Evolutionary conservation across 2,888 invertebrate species (phyloP).

Genomic region (Peribatodes rhomboidaria): DNA sequence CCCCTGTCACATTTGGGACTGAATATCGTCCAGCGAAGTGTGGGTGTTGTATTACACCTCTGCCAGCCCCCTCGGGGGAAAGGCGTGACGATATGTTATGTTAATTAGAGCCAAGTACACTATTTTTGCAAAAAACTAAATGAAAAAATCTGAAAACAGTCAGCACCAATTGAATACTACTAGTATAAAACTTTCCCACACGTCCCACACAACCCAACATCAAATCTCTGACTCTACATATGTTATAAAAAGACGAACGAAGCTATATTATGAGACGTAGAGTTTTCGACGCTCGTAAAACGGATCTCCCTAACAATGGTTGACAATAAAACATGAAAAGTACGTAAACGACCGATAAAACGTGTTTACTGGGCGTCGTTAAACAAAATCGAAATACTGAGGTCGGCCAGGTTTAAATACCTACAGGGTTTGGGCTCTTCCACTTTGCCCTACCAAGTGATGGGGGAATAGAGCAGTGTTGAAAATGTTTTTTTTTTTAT

Average conservation of each 20-base stretch:
- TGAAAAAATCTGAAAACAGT: no score
- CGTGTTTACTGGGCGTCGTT: slow-evolving; percentile 76
- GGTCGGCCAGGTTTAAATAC: slow-evolving; percentile 42
- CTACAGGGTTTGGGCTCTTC: not conserved
- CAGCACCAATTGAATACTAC: no score
- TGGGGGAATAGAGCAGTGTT: no score
- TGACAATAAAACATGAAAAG: slow-evolving; percentile 82
- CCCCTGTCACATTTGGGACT: no score
- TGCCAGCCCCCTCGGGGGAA: no score
- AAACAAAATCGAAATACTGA: slow-evolving; percentile 65
- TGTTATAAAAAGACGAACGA: slow-evolving; percentile 9
- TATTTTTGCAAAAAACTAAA: no score
- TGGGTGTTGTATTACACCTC: no score
- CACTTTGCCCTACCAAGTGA: no score
- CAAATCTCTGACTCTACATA: not conserved
- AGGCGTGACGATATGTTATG: no score
- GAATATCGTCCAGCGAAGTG: no score
- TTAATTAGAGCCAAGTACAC: no score
- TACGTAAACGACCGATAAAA: slow-evolving; percentile 82
- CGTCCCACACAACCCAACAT: not conserved
- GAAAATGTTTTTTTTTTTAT: no score
- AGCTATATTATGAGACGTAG: slow-evolving; percentile 25
- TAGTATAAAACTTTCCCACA: not conserved
- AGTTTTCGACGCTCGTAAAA: slow-evolving; percentile 65
- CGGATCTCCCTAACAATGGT: slow-evolving; percentile 76